Base-by-base conservation (phyloP, 2,888 invertebrate species). In the Cerastis rubricosa region DNA sequence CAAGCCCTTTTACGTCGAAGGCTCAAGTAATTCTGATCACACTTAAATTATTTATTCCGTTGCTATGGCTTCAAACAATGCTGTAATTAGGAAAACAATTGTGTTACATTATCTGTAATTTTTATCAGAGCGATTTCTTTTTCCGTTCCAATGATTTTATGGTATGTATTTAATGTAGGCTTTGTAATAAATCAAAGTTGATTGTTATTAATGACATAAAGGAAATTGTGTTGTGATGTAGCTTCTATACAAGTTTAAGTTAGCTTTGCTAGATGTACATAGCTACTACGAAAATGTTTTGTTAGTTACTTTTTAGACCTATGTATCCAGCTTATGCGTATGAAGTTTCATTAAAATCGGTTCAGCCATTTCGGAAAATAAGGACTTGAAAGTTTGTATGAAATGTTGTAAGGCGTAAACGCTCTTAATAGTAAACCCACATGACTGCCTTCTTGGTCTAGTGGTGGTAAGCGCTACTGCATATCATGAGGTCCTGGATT, bases 41-140 rank as follows among this genome's bases (percentile, higher is more conserved):
- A 35, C 8, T 54, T 35, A 57, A 51, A 76, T 85, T 61, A 68
- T 76, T 71, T 65, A 81, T 85, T 81, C 76, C 59, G 29, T 80
- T 71, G 47, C 70, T 57, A 72, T 76, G 63, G 57, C 54, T 76
- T 76, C 73, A 78, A 88, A 88, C 89, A 87, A 88, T 83, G 76
- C 71, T 8, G 67, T 74, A 87, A 88, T 88, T 87, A 79, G 59
- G 65, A 85, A 87, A 73, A 88, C 83, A 78, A 77, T 84, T 67
- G 75, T 63, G 73, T 74, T 71, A 64, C 25, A 68, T 81, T 87
- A 87, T 80, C 83, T 73, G 40, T 74, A 70, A 85, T 85, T 84
- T 78, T 71, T 76, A 83, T 88, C 83, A 61, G 43, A 25, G 35
- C n/a, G 64, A 51, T 61, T 80, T 84, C 65, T 65, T 74, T 88